Evolutionary conservation across 2,888 invertebrate genomes (phyloP).

Genomic region (Smittia sp.): DNA sequence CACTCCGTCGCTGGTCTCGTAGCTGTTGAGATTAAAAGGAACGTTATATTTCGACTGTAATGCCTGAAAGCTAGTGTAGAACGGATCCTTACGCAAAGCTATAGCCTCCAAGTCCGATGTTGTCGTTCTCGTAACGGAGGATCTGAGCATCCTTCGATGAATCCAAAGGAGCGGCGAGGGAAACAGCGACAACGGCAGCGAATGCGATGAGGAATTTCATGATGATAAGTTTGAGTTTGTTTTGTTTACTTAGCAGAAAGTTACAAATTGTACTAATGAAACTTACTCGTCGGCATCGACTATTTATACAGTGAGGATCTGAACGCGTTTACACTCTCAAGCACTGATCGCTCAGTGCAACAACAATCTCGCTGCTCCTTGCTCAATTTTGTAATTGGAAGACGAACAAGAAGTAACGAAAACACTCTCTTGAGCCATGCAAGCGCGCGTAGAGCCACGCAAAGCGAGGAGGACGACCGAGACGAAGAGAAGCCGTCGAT

Average conservation of each 20-base stretch:
- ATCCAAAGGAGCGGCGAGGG: conserved; percentile 40
- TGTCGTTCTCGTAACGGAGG: conserved; percentile 40
- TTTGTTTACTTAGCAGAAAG: conserved; percentile 26
- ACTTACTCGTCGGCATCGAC: background rate
- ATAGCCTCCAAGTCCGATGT: conserved; percentile 35
- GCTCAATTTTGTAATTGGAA: conserved; percentile 34
- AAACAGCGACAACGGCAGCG: conserved; percentile 15
- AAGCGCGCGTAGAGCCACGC: too few species aligned
- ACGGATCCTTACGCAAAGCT: conserved; percentile 40
- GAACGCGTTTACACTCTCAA: conserved; percentile 30
- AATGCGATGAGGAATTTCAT: conserved; percentile 38
- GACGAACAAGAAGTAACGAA: background rate
- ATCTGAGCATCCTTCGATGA: conserved; percentile 40
- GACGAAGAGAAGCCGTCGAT: too few species aligned
- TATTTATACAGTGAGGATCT: conserved; percentile 26
- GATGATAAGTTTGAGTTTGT: background rate
- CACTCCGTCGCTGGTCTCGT: conserved; percentile 47
- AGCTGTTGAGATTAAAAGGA: conserved; percentile 44
- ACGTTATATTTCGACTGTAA: too few species aligned
- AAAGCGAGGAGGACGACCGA: too few species aligned
- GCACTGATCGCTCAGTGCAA: conserved; percentile 23
- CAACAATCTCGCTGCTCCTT: conserved; percentile 24
- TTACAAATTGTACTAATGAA: conserved; percentile 34
- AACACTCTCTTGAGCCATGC: too few species aligned
- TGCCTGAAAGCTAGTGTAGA: too few species aligned